phyloP scores from a whole-genome alignment of 2,113 vertebrate genomes.

The Chamaetylas fuelleborni region DNA sequence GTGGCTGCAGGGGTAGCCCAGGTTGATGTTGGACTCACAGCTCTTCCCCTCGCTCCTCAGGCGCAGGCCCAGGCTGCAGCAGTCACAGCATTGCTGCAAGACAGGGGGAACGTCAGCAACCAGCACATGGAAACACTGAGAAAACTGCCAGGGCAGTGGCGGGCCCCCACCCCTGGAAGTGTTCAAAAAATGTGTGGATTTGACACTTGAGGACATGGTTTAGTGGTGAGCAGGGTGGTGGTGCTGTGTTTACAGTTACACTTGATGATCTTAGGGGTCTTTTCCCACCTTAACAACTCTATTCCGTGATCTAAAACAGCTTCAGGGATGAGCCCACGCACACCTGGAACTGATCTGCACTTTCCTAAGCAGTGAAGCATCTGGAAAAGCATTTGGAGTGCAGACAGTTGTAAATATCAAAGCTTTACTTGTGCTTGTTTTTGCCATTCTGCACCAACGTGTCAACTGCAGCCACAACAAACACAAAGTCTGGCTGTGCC shows the following conservation, averaged over 20 bases:
- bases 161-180: not conserved
- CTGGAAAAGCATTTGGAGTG: not conserved
- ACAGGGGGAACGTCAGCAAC: not conserved
- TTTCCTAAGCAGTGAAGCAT: not conserved
- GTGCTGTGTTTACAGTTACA: not conserved
- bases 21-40: slow-evolving; percentile 80
- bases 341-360: not conserved
- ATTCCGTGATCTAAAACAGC: not conserved
- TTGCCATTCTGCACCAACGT: not conserved
- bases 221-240: not conserved
- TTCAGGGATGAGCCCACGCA: not conserved
- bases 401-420: not conserved
- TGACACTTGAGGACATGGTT: not conserved
- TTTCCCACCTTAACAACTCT: not conserved
- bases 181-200: not conserved
- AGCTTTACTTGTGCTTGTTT: not conserved
- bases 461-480: not conserved
- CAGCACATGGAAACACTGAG: not conserved
- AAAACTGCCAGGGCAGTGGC: not conserved
- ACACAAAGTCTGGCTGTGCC: not conserved
- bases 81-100: slow-evolving; percentile 88
- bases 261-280: not conserved
- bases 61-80: slow-evolving; percentile 85
- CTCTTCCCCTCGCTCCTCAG: slow-evolving; percentile 72
- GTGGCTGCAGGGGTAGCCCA: slow-evolving; percentile 88